Evolutionary conservation across 2,797 vertebrate genomes (phyloP).

Genomic region (Capromys pilorides): DNA sequence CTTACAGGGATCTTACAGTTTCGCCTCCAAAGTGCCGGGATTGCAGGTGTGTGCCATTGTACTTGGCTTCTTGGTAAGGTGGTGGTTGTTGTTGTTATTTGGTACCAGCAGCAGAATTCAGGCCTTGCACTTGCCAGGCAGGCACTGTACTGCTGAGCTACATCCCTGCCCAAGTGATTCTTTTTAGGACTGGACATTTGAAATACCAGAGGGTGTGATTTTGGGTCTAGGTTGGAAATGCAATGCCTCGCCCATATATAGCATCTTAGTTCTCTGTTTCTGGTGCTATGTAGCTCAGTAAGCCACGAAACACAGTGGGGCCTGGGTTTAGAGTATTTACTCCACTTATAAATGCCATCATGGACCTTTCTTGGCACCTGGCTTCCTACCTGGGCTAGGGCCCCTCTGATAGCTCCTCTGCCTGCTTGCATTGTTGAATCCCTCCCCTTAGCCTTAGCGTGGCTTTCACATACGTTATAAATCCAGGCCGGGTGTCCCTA

Average conservation of each 20-base stretch:
- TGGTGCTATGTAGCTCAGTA: neutral
- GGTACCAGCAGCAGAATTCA: too few relatives aligned
- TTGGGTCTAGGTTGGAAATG: neutral
- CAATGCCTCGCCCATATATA: neutral
- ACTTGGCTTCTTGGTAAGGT: too few relatives aligned
- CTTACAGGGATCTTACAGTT: too few relatives aligned
- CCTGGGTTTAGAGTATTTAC: neutral
- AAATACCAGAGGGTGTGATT: neutral
- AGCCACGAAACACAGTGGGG: accelerated
- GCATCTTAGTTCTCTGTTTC: neutral
- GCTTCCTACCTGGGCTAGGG: neutral
- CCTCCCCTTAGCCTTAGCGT: neutral
- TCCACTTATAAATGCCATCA: accelerated
- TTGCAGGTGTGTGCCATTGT: too few relatives aligned
- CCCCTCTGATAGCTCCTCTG: neutral
- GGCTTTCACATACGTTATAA: neutral
- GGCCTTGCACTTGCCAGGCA: too few relatives aligned
- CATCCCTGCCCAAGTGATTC: neutral
- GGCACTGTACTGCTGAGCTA: too few relatives aligned
- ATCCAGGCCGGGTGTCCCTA: neutral
- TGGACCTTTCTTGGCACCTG: neutral
- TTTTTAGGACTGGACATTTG: slow-evolving; percentile 19
- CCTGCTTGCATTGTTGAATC: neutral
- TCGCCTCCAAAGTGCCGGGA: too few relatives aligned
- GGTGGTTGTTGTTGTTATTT: too few relatives aligned